Evolutionary conservation across 2,797 vertebrate genomes (phyloP), one percentile per base, ranked within the genome.

Genomic region (Sylvilagus floridanus): DNA sequence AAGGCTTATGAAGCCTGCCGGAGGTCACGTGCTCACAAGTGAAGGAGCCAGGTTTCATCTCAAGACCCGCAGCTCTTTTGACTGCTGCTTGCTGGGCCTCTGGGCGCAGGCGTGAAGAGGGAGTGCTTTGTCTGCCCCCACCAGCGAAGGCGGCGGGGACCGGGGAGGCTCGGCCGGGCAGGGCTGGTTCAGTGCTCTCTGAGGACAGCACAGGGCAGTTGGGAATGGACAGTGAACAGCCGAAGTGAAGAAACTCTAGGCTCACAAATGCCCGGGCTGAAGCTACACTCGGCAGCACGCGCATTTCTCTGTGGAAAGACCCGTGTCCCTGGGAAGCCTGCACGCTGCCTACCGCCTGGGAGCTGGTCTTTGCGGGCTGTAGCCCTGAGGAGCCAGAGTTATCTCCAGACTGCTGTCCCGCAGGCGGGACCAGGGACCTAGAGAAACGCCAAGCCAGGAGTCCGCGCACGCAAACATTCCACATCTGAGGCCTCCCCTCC

Each of bases 1-100:
- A 84, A 82, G 42, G 78, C 77, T 68, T 90, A 81, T 82, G 79
- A 93, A 69, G 93, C 32, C 96, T 96, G 94, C 84, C 82, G 87
- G 81, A 92, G 42, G 83, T 92, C 65, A 93, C 62, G 63, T 5
- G 54, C 78, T 96, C 68, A 7, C 65, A 35, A 90, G 81, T 84
- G 35, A 75, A 60, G 71, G 69, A 95, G 77, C 73, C 77, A 68
- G 32, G 47, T 76, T 84, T 76, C 26, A 90, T 73, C 83, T 89
- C 35, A 42, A 73, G 10, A 24, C 77, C 28, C n/a, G 82, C 16
- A 42, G 71, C 32, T 93, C 73, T 82, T 77, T 50, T 35, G 94
- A 79, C 79, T 83, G 71, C 83, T 30, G 84, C 62, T 79, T 95
- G 54, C 62, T 78, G 42, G 63, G 42, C 90, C 42, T 84, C 50